Evolutionary conservation across 2,797 vertebrate genomes (phyloP), one percentile per base, ranked within the genome.

Genomic region (Onychomys leucogaster): DNA sequence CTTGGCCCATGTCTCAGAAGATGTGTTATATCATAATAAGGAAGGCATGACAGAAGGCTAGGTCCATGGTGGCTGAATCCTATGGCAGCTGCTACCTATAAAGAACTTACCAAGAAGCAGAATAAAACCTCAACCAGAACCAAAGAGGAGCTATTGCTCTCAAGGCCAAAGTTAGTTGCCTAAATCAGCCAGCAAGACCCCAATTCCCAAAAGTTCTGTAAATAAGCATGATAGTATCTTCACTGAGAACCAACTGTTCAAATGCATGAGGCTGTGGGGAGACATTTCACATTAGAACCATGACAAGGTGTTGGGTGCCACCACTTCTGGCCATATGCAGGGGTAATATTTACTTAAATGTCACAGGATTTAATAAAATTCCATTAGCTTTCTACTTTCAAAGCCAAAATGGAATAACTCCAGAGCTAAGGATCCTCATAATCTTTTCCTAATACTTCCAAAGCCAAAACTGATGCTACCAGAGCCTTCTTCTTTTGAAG

Each of bases 391-490:
- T n/a, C 1, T 29, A 7, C 12, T 34, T 96, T 82, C 27, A 71
- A 91, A 94, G 49, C 17, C 23, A 61, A 81, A 81, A 34, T 1
- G 90, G 73, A 27, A 29, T 13, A 61, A 5, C 12, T 43, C 29
- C 6, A 8, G 12, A 94, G 29, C 10, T 59, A 1, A 13, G 4
- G 21, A 13, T 81, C 63, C 29, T 49, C 46, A 17, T 32, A n/a
- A 29, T 29, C 12, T 63, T 5, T 32, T 41, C 25, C 4, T n/a
- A n/a, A n/a, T n/a, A n/a, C n/a, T n/a, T n/a, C n/a, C n/a, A n/a
- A 86, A 59, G 21, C 16, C 4, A 3, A 77, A 8, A 34, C 0
- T 7, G 27, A 2, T 61, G 3, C 29, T 37, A 0, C n/a, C 32
- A 61, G 65, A 67, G 29, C 57, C 27, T 21, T 65, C 25, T 12